Conservation (phyloP, 1,140 invertebrate species). For the Trichomalopsis sarcophagae region DNA sequence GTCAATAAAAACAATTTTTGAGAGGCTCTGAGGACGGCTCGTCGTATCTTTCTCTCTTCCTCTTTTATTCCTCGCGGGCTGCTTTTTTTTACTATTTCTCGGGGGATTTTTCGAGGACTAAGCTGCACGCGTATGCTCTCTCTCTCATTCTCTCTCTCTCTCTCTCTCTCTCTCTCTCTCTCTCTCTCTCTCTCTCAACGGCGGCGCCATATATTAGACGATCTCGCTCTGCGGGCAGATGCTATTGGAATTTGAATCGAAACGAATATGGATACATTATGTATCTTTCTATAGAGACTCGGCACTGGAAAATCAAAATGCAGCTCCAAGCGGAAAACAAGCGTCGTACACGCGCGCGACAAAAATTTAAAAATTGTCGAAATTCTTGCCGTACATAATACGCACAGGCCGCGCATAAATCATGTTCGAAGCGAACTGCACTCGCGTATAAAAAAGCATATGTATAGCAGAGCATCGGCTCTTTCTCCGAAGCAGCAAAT, state of each 20-base stretch:
- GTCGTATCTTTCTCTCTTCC: slow-evolving; percentile 8
- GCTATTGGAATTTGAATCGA: slow-evolving; percentile 41
- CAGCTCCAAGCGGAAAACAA: too few species aligned
- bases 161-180: too few species aligned
- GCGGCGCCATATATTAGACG: slow-evolving; percentile 6
- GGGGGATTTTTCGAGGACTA: neutral
- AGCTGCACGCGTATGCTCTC: neutral
- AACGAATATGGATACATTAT: neutral
- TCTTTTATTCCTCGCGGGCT: neutral
- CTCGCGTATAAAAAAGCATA: slow-evolving; percentile 11
- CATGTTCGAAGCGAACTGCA: slow-evolving; percentile 8
- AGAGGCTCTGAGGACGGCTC: slow-evolving; percentile 13
- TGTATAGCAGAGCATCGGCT: slow-evolving; percentile 9
- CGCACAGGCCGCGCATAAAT: slow-evolving; percentile 14
- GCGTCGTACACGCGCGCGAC: too few species aligned
- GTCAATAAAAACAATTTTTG: slow-evolving; percentile 47
- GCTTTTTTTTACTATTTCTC: neutral
- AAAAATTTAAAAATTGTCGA: neutral
- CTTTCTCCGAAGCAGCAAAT: slow-evolving; percentile 48
- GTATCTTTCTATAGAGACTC: too few species aligned
- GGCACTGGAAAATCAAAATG: too few species aligned
- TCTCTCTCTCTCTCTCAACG: too few species aligned
- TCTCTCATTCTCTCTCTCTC: too few species aligned
- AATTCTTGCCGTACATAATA: neutral
- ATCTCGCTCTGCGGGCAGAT: neutral